Conservation (phyloP, 2,888 invertebrate genomes). For the Brachynemurus nebulosus region DNA sequence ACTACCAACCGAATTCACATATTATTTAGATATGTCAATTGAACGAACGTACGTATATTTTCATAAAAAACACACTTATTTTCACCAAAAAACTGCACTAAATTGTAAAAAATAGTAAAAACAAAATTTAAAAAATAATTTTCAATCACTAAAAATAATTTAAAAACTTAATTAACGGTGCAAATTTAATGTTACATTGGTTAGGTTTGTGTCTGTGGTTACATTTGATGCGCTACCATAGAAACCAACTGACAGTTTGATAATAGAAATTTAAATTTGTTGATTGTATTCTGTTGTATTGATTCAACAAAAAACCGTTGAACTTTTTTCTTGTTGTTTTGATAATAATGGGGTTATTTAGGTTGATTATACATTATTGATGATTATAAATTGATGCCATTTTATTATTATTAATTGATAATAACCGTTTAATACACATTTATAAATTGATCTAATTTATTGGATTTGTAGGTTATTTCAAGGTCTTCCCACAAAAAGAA, state of each 20-base stretch:
- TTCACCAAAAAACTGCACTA: too few species aligned
- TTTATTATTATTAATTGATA: slow-evolving; percentile 1
- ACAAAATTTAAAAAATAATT: too few species aligned
- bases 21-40: too few species aligned
- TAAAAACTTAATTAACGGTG: slow-evolving; percentile 10
- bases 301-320: slow-evolving; percentile 2
- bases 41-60: too few species aligned
- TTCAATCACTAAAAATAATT: slow-evolving; percentile 12
- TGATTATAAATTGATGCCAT: neutral
- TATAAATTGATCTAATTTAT: too few species aligned
- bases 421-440: too few species aligned
- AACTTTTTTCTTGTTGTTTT: neutral
- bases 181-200: neutral
- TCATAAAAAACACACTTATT: too few species aligned
- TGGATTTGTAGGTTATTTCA: too few species aligned
- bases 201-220: slow-evolving; percentile 1
- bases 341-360: slow-evolving; percentile 1
- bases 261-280: neutral
- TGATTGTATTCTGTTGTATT: too few species aligned
- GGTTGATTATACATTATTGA: too few species aligned
- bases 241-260: neutral
- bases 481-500: too few species aligned
- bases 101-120: too few species aligned
- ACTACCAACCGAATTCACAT: slow-evolving; percentile 8
- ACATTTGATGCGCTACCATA: neutral